Percentiles rank a stretch among this genome's conserved stretches.
These are phyloP conservation scores for Struthidea cinerea DNA, from an alignment of 2,113 vertebrate genomes.

Conservation along the genomic window DNA sequence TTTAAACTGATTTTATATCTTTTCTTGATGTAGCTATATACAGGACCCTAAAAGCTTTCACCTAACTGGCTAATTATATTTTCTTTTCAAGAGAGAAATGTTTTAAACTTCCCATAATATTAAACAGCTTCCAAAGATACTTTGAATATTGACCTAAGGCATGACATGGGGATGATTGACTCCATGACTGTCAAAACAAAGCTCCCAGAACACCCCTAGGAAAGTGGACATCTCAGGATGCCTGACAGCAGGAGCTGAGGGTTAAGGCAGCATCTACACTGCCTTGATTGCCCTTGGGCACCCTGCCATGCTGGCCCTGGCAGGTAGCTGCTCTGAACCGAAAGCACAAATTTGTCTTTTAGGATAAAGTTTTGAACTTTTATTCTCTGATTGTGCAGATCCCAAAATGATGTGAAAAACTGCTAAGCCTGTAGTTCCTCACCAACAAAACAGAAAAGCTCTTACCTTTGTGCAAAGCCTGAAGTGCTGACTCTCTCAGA, in stretches of 20 bases:
- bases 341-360: not conserved
- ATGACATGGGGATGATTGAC: fast-evolving
- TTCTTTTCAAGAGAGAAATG: not conserved
- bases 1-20: not conserved
- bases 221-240: not conserved
- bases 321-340: not conserved
- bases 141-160: not conserved
- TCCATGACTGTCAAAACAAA: not conserved
- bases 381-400: not conserved
- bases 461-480: not conserved
- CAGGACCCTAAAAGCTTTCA: not conserved
- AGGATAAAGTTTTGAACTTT: not conserved
- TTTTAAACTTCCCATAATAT: not conserved
- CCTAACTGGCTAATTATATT: not conserved
- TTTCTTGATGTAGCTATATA: not conserved
- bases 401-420: not conserved
- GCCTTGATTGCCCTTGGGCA: not conserved
- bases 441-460: not conserved
- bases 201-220: not conserved
- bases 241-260: not conserved
- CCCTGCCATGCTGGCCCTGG: fast-evolving
- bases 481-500: not conserved
- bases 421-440: not conserved
- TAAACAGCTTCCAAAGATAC: not conserved
- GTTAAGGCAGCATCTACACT: not conserved